A percentile compares a stretch with the other conserved stretches of the same genome.
phyloP scores from a whole-genome alignment of 1,140 invertebrate species.

The Periplaneta americana region DNA sequence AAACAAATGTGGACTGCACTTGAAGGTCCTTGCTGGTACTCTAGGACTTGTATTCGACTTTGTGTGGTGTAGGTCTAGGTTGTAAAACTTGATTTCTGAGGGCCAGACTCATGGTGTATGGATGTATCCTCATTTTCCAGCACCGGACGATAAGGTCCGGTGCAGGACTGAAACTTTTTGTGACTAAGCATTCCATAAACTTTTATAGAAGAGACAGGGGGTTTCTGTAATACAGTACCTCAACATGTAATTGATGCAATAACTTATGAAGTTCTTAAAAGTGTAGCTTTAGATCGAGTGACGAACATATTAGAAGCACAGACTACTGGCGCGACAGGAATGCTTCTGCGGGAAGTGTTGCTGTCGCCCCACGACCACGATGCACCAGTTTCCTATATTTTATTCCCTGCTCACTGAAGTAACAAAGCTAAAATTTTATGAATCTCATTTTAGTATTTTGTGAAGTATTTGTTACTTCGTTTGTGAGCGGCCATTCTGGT shows the following conservation, averaged over 20 bases:
- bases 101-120: constrained; percentile 19
- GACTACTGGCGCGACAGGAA: constrained; percentile 14
- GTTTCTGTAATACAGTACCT: constrained; percentile 23
- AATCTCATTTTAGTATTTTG: constrained; percentile 22
- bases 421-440: constrained; percentile 24
- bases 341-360: background rate
- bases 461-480: constrained; percentile 23
- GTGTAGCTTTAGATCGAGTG: constrained; percentile 24
- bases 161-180: constrained; percentile 23
- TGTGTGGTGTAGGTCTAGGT: constrained; percentile 24
- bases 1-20: constrained; percentile 16
- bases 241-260: constrained; percentile 24
- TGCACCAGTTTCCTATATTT: constrained; percentile 23
- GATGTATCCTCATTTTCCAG: constrained; percentile 22
- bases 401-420: constrained; percentile 24
- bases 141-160: constrained; percentile 12
- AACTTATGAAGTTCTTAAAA: constrained; percentile 22
- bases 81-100: constrained; percentile 22
- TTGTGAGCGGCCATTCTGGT: constrained; percentile 25
- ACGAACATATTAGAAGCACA: constrained; percentile 17
- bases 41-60: constrained; percentile 23
- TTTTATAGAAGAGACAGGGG: constrained; percentile 24
- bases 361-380: background rate
- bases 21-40: constrained; percentile 19
- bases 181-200: constrained; percentile 25